A percentile compares a stretch with the other conserved stretches of the same genome.
Conservation (phyloP, 2,113 vertebrate species). For the Lycaon pictus region DNA sequence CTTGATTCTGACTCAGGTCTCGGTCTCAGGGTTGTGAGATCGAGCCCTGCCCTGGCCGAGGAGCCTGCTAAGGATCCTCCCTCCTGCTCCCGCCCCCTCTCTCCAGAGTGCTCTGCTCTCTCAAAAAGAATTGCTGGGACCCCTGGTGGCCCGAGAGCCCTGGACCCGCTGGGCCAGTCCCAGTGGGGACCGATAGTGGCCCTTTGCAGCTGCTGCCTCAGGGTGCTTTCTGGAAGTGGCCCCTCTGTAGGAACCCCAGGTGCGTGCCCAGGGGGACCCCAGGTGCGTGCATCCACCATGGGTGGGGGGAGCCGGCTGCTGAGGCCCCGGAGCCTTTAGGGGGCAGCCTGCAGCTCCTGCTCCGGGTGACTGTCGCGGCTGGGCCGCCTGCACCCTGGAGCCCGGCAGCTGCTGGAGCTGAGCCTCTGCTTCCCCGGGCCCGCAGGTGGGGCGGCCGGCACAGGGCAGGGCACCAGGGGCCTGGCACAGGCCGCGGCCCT, state of each 20-base stretch:
- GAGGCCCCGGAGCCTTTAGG: not conserved
- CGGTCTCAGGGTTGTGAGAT: not conserved
- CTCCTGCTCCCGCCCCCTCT: not conserved
- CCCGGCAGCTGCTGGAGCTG: not conserved
- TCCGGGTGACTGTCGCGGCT: not conserved
- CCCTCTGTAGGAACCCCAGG: not conserved
- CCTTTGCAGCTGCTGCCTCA: not conserved
- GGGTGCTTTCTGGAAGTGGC: not conserved
- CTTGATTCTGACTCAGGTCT: not conserved
- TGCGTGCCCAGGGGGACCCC: not conserved
- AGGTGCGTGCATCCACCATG: too few relatives aligned
- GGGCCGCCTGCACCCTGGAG: not conserved
- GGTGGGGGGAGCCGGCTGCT: not conserved
- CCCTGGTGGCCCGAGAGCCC: not conserved
- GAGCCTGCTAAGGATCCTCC: not conserved
- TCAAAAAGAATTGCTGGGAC: not conserved
- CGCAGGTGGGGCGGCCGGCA: fast-evolving
- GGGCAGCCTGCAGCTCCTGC: not conserved
- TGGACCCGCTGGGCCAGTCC: not conserved
- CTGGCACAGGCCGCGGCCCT: not conserved
- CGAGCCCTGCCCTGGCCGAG: not conserved
- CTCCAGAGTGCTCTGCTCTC: too few relatives aligned
- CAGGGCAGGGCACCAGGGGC: not conserved
- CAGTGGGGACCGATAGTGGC: not conserved
- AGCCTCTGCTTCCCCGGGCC: not conserved